Conservation (phyloP, 2,888 invertebrate genomes). For the Platypus cylindrus region DNA sequence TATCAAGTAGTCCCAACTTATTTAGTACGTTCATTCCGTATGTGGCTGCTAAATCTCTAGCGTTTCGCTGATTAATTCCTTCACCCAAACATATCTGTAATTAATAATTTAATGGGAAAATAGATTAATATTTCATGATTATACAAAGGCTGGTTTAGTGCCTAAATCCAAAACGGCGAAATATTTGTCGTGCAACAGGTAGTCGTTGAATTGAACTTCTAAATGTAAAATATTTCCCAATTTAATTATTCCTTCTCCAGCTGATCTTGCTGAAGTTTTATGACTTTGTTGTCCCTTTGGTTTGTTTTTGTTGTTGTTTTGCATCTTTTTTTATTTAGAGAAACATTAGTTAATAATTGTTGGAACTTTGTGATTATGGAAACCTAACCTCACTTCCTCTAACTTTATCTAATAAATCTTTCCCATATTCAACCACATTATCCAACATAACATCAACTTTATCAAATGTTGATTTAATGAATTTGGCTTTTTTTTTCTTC, state of each 20-base stretch:
- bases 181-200: conserved; percentile 16
- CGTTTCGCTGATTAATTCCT: conserved; percentile 16
- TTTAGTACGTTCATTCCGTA: conserved; percentile 20
- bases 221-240: conserved; percentile 21
- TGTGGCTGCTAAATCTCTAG: conserved; percentile 21
- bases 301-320: no score
- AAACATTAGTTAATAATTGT: background rate
- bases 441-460: conserved; percentile 18
- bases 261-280: conserved; percentile 10
- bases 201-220: conserved; percentile 20
- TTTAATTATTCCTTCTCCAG: conserved; percentile 21
- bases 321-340: conserved; percentile 2
- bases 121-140: conserved; percentile 6
- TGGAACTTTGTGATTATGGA: background rate
- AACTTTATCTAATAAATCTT: conserved; percentile 10
- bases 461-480: conserved; percentile 21
- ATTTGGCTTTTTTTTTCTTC: conserved; percentile 21
- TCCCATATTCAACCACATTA: conserved; percentile 17
- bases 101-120: conserved; percentile 2
- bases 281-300: background rate
- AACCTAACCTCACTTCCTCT: conserved; percentile 8
- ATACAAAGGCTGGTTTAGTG: conserved; percentile 23
- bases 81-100: conserved; percentile 25
- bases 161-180: conserved; percentile 21
- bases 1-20: conserved; percentile 17